phyloP scores from a whole-genome alignment of 2,113 vertebrate species.

The Eira barbara region DNA sequence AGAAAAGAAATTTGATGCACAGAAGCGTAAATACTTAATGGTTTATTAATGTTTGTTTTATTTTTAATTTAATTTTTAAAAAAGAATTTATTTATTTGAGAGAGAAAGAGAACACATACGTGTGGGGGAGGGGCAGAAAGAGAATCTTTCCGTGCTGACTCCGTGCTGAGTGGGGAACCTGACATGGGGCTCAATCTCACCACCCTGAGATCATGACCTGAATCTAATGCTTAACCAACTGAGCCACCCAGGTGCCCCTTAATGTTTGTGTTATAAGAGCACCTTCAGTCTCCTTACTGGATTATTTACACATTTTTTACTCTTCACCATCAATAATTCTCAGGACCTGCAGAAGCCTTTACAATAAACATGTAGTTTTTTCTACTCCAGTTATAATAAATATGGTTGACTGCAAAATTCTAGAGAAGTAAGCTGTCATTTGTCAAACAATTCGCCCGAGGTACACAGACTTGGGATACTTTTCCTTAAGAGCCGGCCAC shows the following conservation, averaged over 20 bases:
- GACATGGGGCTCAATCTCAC: not conserved
- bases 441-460: constrained; percentile 92
- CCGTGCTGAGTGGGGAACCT: not conserved
- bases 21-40: constrained; percentile 35
- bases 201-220: not conserved
- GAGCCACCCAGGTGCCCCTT: not conserved
- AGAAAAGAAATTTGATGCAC: not conserved
- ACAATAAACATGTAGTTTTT: constrained; percentile 6
- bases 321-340: constrained; percentile 18
- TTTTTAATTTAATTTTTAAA: not conserved
- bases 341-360: constrained; percentile 40
- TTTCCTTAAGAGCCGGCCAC: constrained; percentile 91
- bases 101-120: not conserved
- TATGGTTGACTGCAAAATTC: not conserved
- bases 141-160: not conserved
- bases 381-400: not conserved
- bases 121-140: not conserved
- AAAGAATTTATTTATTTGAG: not conserved
- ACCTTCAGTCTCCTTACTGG: constrained; percentile 2
- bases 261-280: not conserved
- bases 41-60: not conserved
- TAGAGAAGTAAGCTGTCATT: constrained; percentile 36
- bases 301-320: not conserved
- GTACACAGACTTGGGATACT: constrained; percentile 92
- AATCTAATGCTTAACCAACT: not conserved